These are phyloP conservation scores for Drosophila robusta DNA, from an alignment of 2,888 invertebrate genomes.

Conservation along the genomic window DNA sequence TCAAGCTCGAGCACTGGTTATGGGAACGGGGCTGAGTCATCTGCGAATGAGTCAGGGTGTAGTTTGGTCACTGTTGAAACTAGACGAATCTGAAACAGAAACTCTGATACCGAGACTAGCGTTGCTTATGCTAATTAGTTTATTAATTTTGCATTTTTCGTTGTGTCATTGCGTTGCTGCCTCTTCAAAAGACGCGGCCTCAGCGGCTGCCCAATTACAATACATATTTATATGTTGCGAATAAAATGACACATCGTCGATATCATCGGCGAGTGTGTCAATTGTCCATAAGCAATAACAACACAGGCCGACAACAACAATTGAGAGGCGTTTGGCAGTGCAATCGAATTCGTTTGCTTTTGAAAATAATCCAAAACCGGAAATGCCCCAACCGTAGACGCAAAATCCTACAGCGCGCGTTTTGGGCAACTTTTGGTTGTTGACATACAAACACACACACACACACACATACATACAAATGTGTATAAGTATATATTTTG, in stretches of 20 bases:
- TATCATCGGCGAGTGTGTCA: constrained; percentile 35
- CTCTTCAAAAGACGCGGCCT: not conserved
- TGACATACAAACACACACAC: not conserved
- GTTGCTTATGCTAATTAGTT: constrained; percentile 74
- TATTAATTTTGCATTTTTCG: constrained; percentile 46
- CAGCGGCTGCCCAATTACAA: constrained; percentile 39
- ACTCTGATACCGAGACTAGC: constrained; percentile 35
- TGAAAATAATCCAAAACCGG: constrained; percentile 52
- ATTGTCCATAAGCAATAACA: constrained; percentile 53
- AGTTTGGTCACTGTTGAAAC: constrained; percentile 50
- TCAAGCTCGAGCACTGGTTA: constrained; percentile 18
- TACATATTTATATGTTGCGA: constrained; percentile 20
- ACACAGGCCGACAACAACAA: constrained; percentile 5
- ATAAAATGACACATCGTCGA: constrained; percentile 70
- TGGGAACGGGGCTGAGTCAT: constrained; percentile 37
- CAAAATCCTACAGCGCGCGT: constrained; percentile 28
- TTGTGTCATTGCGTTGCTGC: constrained; percentile 16
- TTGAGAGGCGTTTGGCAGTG: constrained; percentile 28
- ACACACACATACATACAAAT: too few relatives aligned
- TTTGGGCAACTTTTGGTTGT: constrained; percentile 19
- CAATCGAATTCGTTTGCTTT: constrained; percentile 37
- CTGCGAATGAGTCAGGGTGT: constrained; percentile 55
- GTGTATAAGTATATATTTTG: not conserved
- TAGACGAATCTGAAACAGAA: constrained; percentile 60
- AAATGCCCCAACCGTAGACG: constrained; percentile 59